phyloP scores from a whole-genome alignment of 1,140 invertebrate genomes.

The Heliconius congener region DNA sequence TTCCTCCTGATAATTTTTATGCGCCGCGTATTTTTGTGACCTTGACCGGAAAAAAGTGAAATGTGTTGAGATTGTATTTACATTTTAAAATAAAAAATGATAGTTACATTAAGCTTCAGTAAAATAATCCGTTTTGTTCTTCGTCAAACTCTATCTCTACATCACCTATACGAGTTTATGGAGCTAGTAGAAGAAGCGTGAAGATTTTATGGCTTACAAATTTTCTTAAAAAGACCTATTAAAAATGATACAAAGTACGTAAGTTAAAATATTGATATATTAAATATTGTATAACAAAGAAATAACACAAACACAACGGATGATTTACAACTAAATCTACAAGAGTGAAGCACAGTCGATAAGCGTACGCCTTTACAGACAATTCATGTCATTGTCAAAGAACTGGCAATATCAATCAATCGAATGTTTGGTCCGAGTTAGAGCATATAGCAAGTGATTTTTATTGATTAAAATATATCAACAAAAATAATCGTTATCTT shows the following conservation, averaged over 20 bases:
- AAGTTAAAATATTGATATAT: no score
- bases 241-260: no score
- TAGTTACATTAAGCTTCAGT: no score
- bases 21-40: not conserved
- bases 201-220: no score
- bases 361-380: not conserved
- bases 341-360: not conserved
- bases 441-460: not conserved
- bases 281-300: no score
- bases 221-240: no score
- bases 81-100: not conserved
- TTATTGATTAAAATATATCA: not conserved
- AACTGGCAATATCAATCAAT: constrained; percentile 7
- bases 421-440: not conserved
- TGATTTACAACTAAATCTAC: not conserved
- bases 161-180: no score
- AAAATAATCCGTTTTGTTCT: no score
- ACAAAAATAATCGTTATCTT: not conserved
- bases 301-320: not conserved
- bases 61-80: not conserved
- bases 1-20: not conserved
- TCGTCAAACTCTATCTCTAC: no score
- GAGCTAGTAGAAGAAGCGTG: no score
- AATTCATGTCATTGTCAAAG: constrained; percentile 6
- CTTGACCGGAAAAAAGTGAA: not conserved